Percentiles rank a stretch among this genome's conserved stretches.
phyloP scores from a whole-genome alignment of 2,888 invertebrate species.

The Tineola bisselliella region DNA sequence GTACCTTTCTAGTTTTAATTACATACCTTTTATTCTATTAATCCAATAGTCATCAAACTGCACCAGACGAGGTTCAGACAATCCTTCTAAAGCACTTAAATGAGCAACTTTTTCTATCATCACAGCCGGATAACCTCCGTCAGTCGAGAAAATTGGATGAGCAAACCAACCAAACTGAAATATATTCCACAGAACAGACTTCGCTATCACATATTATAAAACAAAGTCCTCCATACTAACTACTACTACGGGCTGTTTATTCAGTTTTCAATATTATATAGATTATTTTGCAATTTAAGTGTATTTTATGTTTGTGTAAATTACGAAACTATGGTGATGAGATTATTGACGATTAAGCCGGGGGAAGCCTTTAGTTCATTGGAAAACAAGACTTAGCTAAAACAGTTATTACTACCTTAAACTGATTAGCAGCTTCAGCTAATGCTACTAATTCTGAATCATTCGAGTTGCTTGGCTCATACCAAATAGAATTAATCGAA shows the following conservation, averaged over 20 bases:
- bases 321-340: too few species aligned
- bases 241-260: too few species aligned
- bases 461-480: constrained; percentile 52
- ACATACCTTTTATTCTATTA: constrained; percentile 41
- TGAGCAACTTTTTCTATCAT: constrained; percentile 56
- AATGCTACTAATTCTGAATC: constrained; percentile 48
- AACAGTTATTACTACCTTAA: constrained; percentile 45
- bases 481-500: constrained; percentile 65
- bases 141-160: constrained; percentile 58
- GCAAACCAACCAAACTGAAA: constrained; percentile 65
- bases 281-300: too few species aligned
- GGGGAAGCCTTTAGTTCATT: too few species aligned
- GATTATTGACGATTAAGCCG: too few species aligned
- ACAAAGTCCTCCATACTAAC: too few species aligned
- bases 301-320: too few species aligned
- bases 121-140: constrained; percentile 57
- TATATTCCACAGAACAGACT: too few species aligned
- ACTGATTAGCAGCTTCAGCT: constrained; percentile 61
- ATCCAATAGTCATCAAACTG: constrained; percentile 58
- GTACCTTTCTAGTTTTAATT: background rate
- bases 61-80: constrained; percentile 46
- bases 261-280: too few species aligned
- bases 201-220: background rate
- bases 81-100: constrained; percentile 50
- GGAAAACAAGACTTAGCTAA: too few species aligned